A percentile compares a stretch with the other conserved stretches of the same genome.
Evolutionary conservation across 2,797 vertebrate species (phyloP).

Genomic region (Anisognathus igniventris): DNA sequence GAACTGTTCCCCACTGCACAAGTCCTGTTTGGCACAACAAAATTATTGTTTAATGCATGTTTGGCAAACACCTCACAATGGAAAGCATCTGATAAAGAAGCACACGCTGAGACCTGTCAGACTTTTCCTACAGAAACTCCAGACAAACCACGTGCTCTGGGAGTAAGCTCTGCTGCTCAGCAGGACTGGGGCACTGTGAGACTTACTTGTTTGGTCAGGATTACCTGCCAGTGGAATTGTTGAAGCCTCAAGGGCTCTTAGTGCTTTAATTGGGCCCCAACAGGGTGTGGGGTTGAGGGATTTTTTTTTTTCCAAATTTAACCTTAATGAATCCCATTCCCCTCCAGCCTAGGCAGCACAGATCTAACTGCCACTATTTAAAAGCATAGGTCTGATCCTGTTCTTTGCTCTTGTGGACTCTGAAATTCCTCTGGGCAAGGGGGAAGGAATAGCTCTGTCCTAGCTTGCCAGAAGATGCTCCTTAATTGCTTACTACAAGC

Average conservation of each 20-base stretch:
- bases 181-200: neutral
- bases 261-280: neutral
- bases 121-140: constrained; percentile 14
- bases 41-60: neutral
- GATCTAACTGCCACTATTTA: neutral
- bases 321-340: neutral
- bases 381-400: neutral
- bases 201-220: neutral
- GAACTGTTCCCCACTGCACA: neutral
- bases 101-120: constrained; percentile 39
- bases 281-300: neutral
- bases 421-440: neutral
- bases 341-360: neutral
- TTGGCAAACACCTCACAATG: neutral
- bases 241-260: neutral
- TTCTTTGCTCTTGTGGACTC: neutral
- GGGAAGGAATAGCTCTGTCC: neutral
- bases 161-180: neutral
- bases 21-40: neutral
- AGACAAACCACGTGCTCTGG: neutral
- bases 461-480: neutral
- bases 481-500: neutral
- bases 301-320: neutral
- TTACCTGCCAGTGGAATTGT: neutral
- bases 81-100: constrained; percentile 29